These are phyloP conservation scores for Stomorhina lunata DNA, from an alignment of 2,888 invertebrate genomes.

Conservation along the genomic window DNA sequence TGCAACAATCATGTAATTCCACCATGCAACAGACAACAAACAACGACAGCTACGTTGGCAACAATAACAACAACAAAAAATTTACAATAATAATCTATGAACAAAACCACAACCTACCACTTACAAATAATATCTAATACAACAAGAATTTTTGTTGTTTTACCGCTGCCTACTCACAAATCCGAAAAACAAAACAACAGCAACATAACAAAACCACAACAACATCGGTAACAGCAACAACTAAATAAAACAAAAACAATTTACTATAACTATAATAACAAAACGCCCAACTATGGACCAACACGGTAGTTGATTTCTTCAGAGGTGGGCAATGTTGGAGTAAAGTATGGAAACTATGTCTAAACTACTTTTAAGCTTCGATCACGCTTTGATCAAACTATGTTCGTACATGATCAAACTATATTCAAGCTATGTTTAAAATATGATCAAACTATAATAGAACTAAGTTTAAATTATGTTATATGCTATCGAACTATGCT, in stretches of 20 bases:
- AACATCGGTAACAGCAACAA: constrained; percentile 21
- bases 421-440: no score
- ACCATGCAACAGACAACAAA: constrained; percentile 33
- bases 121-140: constrained; percentile 64
- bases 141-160: constrained; percentile 61
- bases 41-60: background rate
- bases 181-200: constrained; percentile 18
- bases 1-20: constrained; percentile 49
- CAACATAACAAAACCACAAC: constrained; percentile 18
- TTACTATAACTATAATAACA: constrained; percentile 50
- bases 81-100: constrained; percentile 53
- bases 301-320: constrained; percentile 51
- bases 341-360: no score
- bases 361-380: no score
- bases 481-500: no score
- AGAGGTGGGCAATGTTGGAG: constrained; percentile 25
- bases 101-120: constrained; percentile 63
- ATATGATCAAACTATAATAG: no score
- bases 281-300: constrained; percentile 60
- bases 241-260: constrained; percentile 43
- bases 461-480: no score
- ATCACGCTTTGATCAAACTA: no score
- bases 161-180: constrained; percentile 61
- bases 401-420: no score
- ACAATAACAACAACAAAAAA: background rate